Percentiles rank a stretch among this genome's conserved stretches.
Evolutionary conservation across 2,888 invertebrate species (phyloP).

Genomic region (Ryuthela nishihirai): DNA sequence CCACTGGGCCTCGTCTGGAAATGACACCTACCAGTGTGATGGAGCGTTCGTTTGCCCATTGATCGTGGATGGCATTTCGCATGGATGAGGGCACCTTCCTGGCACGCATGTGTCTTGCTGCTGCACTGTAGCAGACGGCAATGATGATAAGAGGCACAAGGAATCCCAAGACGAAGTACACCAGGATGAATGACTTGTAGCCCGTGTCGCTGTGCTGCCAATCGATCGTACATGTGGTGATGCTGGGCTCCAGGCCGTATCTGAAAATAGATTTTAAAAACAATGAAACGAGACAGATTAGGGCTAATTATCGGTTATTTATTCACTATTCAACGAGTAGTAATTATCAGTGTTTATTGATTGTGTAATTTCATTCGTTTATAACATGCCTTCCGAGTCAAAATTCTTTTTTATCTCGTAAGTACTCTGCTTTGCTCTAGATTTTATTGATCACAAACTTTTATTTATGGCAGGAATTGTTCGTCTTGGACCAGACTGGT

Average conservation of each 20-base stretch:
- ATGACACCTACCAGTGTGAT: constrained; percentile 36
- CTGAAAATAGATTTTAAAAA: constrained; percentile 34
- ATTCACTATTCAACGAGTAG: no score
- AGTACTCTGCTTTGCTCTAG: no score
- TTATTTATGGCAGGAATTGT: no score
- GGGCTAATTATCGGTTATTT: no score
- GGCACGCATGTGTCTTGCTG: constrained; percentile 10
- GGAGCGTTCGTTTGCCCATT: constrained; percentile 41
- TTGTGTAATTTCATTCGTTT: no score
- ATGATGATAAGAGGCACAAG: constrained; percentile 41
- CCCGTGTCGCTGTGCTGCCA: constrained; percentile 44
- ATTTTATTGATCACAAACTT: no score
- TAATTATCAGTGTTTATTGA: no score
- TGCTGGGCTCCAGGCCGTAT: constrained; percentile 44
- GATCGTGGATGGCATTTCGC: constrained; percentile 20
- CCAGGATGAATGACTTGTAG: constrained; percentile 45
- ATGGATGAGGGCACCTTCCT: constrained; percentile 43
- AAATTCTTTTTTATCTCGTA: no score
- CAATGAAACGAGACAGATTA: no score
- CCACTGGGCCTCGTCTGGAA: no score
- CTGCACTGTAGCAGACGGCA: constrained; percentile 25
- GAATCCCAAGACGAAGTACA: constrained; percentile 43
- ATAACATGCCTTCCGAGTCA: no score
- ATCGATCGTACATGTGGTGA: constrained; percentile 47
- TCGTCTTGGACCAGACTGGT: no score